phyloP scores from a whole-genome alignment of 2,797 vertebrate genomes.

The Austrolebias charrua region DNA sequence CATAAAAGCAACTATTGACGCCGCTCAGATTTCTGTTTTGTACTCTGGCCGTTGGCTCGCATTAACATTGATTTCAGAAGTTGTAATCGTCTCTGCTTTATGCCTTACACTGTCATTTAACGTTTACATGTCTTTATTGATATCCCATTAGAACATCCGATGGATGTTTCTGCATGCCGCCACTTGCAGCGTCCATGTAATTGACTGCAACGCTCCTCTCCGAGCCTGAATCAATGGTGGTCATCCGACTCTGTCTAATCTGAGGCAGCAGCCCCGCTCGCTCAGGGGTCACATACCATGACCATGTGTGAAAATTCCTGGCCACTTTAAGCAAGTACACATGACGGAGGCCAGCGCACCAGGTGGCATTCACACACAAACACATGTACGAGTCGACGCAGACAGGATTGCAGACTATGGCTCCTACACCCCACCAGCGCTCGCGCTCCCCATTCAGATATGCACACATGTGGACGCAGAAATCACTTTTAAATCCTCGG shows the following conservation, averaged over 20 bases:
- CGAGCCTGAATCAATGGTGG: slow-evolving; percentile 59
- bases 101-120: slow-evolving; percentile 61
- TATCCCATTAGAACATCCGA: slow-evolving; percentile 47
- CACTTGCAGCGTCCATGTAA: slow-evolving; percentile 39
- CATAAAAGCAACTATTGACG: slow-evolving; percentile 69
- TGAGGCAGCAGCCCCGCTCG: slow-evolving; percentile 49
- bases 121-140: slow-evolving; percentile 57
- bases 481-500: slow-evolving; percentile 45
- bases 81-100: slow-evolving; percentile 51
- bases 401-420: slow-evolving; percentile 15
- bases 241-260: slow-evolving; percentile 59
- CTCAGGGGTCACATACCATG: slow-evolving; percentile 53
- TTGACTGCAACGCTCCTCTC: slow-evolving; percentile 53
- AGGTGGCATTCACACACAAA: slow-evolving; percentile 38
- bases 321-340: slow-evolving; percentile 47
- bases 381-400: slow-evolving; percentile 17
- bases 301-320: slow-evolving; percentile 61
- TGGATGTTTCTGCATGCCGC: slow-evolving; percentile 39
- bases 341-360: slow-evolving; percentile 7
- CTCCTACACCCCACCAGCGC: slow-evolving; percentile 20
- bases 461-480: slow-evolving; percentile 30
- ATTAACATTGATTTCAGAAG: slow-evolving; percentile 61
- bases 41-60: slow-evolving; percentile 35
- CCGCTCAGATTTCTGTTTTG: slow-evolving; percentile 36
- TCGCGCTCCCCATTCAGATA: slow-evolving; percentile 40